phyloP scores from a whole-genome alignment of 2,888 invertebrate genomes.

The Gastrophysa polygoni region DNA sequence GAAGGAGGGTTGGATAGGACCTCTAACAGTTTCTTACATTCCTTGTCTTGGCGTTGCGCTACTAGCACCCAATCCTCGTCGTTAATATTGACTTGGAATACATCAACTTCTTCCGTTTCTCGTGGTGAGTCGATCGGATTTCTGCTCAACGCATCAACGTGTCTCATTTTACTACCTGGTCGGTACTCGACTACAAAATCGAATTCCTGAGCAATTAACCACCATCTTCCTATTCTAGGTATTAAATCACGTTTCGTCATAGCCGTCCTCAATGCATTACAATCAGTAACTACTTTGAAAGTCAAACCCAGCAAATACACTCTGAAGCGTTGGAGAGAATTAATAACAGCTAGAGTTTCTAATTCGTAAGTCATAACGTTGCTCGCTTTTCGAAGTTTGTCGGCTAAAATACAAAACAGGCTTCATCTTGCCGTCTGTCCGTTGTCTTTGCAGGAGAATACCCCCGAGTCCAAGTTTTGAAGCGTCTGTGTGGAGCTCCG shows the following conservation, averaged over 20 bases:
- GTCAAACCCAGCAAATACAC: slow-evolving; percentile 22
- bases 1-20: slow-evolving; percentile 18
- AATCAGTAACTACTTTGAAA: slow-evolving; percentile 31
- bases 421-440: slow-evolving; percentile 11
- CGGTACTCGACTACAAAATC: slow-evolving; percentile 42
- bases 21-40: slow-evolving; percentile 25
- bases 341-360: slow-evolving; percentile 23
- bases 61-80: slow-evolving; percentile 36
- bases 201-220: slow-evolving; percentile 44
- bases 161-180: slow-evolving; percentile 41
- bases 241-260: slow-evolving; percentile 36
- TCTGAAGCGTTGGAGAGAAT: slow-evolving; percentile 20
- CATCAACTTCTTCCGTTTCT: slow-evolving; percentile 18
- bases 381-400: slow-evolving; percentile 36
- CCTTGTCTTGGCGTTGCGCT: slow-evolving; percentile 33
- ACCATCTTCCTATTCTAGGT: slow-evolving; percentile 49
- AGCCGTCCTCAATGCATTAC: slow-evolving; percentile 35
- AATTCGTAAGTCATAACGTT: slow-evolving; percentile 39
- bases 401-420: slow-evolving; percentile 23
- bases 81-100: slow-evolving; percentile 20
- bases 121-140: slow-evolving; percentile 12
- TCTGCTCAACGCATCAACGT: slow-evolving; percentile 42
- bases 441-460: slow-evolving; percentile 26
- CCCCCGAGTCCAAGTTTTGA: slow-evolving; percentile 29
- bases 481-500: slow-evolving; percentile 39